phyloP scores from a whole-genome alignment of 2,888 invertebrate genomes.

The Lathronympha strigana region DNA sequence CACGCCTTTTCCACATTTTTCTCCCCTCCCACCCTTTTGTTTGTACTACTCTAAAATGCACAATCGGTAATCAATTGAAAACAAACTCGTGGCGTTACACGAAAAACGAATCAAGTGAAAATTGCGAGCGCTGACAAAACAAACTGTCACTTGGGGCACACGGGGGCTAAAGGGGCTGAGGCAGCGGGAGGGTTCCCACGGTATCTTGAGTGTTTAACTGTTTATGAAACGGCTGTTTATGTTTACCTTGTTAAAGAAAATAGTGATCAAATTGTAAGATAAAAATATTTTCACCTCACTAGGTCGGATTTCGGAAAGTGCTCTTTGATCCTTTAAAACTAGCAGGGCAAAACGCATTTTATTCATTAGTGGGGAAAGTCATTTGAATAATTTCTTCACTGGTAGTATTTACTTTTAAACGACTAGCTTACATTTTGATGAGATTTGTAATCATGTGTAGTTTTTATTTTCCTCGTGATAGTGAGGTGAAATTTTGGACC shows the following conservation, averaged over 20 bases:
- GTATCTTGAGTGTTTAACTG: slow-evolving; percentile 18
- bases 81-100: slow-evolving; percentile 36
- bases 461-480: no score
- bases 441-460: no score
- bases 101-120: slow-evolving; percentile 41
- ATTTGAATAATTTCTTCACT: no score
- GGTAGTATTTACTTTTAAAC: no score
- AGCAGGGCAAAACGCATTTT: no score
- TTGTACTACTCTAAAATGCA: slow-evolving; percentile 31
- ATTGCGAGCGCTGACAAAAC: slow-evolving; percentile 32
- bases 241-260: slow-evolving; percentile 14
- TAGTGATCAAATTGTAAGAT: neutral
- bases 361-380: no score
- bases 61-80: slow-evolving; percentile 41
- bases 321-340: neutral
- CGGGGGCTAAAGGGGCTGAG: slow-evolving; percentile 7
- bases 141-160: slow-evolving; percentile 29
- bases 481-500: no score
- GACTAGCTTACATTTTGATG: no score
- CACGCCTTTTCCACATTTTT: neutral
- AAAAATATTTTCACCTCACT: neutral
- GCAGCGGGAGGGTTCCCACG: slow-evolving; percentile 40
- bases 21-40: neutral
- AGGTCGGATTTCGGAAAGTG: neutral
- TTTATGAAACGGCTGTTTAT: slow-evolving; percentile 23